These are phyloP conservation scores for Cydia pomonella DNA, from an alignment of 1,140 invertebrate species.

Conservation along the genomic window DNA sequence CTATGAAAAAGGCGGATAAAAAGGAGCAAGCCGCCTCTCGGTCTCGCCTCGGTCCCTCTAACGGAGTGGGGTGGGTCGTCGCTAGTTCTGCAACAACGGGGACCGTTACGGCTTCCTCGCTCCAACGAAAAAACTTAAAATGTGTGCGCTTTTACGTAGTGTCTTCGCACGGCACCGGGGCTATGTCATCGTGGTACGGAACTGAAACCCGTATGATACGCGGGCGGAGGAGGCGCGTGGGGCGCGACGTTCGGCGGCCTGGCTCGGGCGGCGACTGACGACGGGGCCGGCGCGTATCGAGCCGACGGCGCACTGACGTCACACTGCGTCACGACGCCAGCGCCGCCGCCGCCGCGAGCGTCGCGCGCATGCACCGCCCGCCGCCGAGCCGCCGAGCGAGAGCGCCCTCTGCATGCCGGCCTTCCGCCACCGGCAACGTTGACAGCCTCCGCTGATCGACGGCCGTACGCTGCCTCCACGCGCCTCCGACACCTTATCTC, in stretches of 20 bases:
- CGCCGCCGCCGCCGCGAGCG: conserved; percentile 59
- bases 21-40: conserved; percentile 73
- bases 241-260: conserved; percentile 75
- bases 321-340: conserved; percentile 81
- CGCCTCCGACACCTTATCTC: conserved; percentile 38
- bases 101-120: conserved; percentile 75
- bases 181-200: conserved; percentile 77
- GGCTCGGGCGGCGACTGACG: conserved; percentile 77
- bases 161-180: conserved; percentile 73
- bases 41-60: conserved; percentile 70
- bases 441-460: conserved; percentile 58
- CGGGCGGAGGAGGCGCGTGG: conserved; percentile 69
- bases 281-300: conserved; percentile 70
- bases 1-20: conserved; percentile 74
- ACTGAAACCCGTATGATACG: conserved; percentile 78
- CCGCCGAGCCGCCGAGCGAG: conserved; percentile 46
- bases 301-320: conserved; percentile 77
- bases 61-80: conserved; percentile 70
- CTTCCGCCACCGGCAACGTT: conserved; percentile 69
- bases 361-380: conserved; percentile 55
- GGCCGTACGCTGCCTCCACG: conserved; percentile 48
- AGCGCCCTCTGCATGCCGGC: conserved; percentile 52
- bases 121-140: conserved; percentile 75
- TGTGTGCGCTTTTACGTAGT: conserved; percentile 76
- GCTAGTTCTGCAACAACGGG: conserved; percentile 78